A percentile compares a stretch with the other conserved stretches of the same genome.
Conservation (phyloP, 2,888 invertebrate genomes). For the Drosophila austrosaltans region DNA sequence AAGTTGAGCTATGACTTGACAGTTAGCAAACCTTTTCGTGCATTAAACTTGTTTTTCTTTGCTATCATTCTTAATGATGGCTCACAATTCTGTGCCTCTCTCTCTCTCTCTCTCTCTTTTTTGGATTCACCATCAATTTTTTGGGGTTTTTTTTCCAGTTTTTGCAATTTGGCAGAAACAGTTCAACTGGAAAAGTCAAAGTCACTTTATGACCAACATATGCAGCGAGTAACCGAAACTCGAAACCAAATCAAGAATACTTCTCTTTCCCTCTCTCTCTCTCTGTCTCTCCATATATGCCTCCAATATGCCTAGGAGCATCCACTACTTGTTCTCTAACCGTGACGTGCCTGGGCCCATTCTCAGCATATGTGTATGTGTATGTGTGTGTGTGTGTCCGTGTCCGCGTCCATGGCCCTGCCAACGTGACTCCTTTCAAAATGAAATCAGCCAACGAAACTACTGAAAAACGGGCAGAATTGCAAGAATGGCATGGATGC, state of each 20-base stretch:
- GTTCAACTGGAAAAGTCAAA: slow-evolving; percentile 69
- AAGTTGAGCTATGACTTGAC: too few species aligned
- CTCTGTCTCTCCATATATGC: too few species aligned
- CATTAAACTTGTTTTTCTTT: too few species aligned
- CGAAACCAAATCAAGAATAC: slow-evolving; percentile 21
- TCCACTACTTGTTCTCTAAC: too few species aligned
- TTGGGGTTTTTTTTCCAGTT: slow-evolving; percentile 36
- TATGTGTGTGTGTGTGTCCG: too few species aligned
- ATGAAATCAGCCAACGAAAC: slow-evolving; percentile 49
- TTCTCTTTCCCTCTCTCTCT: background rate
- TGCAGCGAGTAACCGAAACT: slow-evolving; percentile 39
- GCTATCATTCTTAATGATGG: background rate
- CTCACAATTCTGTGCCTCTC: background rate
- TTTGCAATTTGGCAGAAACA: slow-evolving; percentile 41
- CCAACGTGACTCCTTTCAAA: slow-evolving; percentile 29
- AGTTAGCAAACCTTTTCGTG: too few species aligned
- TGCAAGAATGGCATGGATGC: slow-evolving; percentile 8
- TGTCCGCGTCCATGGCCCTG: background rate
- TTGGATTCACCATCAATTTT: slow-evolving; percentile 14
- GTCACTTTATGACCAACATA: slow-evolving; percentile 54
- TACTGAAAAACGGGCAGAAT: slow-evolving; percentile 18
- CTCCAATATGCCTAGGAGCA: too few species aligned
- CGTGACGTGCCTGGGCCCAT: too few species aligned
- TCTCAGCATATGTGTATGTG: too few species aligned
- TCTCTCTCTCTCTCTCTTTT: background rate